Conservation (phyloP, 2,888 invertebrate species). For the Tetragnatha montana region DNA sequence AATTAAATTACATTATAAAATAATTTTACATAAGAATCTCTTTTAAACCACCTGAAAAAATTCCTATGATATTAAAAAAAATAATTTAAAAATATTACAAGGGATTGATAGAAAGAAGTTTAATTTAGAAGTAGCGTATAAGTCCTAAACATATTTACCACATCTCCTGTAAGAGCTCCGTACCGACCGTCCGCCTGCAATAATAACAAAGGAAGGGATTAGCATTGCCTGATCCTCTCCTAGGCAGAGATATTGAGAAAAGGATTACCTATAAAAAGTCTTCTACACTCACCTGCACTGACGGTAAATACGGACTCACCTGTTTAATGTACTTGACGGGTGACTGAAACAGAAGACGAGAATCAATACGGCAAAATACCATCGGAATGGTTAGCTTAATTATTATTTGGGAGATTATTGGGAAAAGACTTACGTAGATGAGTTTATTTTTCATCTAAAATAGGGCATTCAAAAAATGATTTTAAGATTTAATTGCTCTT, state of each 20-base stretch:
- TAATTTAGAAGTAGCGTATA: not conserved
- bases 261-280: not conserved
- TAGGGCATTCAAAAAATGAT: too few relatives aligned
- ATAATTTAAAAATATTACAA: too few relatives aligned
- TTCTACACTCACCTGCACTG: conserved; percentile 42
- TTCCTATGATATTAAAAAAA: too few relatives aligned
- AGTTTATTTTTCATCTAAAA: too few relatives aligned
- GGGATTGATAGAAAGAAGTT: too few relatives aligned
- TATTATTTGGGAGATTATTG: too few relatives aligned
- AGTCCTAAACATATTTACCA: conserved; percentile 33
- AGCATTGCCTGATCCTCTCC: not conserved
- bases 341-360: conserved; percentile 59
- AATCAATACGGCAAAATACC: not conserved
- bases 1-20: too few relatives aligned
- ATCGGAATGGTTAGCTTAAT: too few relatives aligned
- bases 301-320: conserved; percentile 63
- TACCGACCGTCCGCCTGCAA: conserved; percentile 66
- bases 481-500: too few relatives aligned
- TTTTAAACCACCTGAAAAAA: too few relatives aligned
- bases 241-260: conserved; percentile 4
- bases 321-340: conserved; percentile 70
- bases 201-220: conserved; percentile 18
- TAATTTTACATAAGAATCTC: too few relatives aligned
- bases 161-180: conserved; percentile 44
- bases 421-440: too few relatives aligned